phyloP scores from a whole-genome alignment of 2,113 vertebrate genomes.

The Gymnarchus niloticus region DNA sequence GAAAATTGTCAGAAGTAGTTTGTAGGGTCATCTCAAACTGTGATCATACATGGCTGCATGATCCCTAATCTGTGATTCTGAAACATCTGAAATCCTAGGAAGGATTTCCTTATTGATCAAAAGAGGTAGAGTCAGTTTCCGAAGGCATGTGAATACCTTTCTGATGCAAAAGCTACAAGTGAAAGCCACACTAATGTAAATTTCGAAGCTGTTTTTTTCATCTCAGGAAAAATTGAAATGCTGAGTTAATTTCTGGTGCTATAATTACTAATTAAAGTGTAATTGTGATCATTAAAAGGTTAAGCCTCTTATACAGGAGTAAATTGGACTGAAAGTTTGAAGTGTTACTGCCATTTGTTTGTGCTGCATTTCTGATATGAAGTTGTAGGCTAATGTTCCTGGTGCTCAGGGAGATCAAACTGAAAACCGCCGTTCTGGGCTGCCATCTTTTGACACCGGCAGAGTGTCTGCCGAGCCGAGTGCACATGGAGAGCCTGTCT shows the following conservation, averaged over 20 bases:
- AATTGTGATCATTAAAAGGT: background rate
- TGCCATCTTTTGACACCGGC: background rate
- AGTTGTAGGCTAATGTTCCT: background rate
- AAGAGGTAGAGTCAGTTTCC: background rate
- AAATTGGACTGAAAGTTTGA: background rate
- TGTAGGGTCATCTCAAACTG: background rate
- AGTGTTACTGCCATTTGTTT: background rate
- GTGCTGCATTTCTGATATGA: background rate
- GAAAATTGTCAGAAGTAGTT: background rate
- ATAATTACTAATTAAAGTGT: slow-evolving; percentile 5
- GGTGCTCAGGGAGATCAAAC: background rate
- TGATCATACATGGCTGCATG: background rate
- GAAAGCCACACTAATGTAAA: no score
- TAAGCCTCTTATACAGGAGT: background rate
- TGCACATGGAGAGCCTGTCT: background rate
- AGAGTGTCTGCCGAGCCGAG: background rate
- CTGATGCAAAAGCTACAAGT: no score
- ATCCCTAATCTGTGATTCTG: background rate
- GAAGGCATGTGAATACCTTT: background rate
- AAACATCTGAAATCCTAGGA: background rate
- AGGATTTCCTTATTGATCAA: background rate
- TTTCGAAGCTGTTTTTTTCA: no score
- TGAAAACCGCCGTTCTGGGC: background rate
- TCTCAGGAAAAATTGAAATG: background rate
- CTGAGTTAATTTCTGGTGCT: background rate